Conservation (phyloP, 2,888 invertebrate genomes). For the Hypercompe scribonia region DNA sequence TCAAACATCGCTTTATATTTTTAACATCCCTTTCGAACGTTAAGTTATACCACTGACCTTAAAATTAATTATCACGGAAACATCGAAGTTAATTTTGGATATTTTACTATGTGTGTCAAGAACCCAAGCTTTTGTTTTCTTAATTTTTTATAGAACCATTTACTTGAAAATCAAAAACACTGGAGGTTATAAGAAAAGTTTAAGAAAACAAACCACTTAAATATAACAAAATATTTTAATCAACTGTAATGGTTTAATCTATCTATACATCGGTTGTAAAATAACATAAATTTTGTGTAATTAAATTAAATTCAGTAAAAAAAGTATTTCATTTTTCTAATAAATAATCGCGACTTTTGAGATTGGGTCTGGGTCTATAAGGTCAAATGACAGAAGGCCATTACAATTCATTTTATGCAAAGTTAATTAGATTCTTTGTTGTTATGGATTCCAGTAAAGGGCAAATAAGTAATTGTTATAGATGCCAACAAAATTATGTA, state of each 20-base stretch:
- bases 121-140: slow-evolving; percentile 12
- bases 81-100: slow-evolving; percentile 25
- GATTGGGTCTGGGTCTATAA: not conserved
- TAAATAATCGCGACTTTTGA: not conserved
- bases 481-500: too few relatives aligned
- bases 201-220: too few relatives aligned
- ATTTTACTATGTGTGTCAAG: slow-evolving; percentile 27
- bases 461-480: not conserved
- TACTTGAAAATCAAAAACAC: not conserved
- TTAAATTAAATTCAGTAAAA: too few relatives aligned
- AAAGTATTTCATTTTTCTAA: too few relatives aligned
- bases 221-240: too few relatives aligned
- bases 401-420: not conserved
- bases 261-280: too few relatives aligned
- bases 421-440: slow-evolving; percentile 1
- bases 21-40: slow-evolving; percentile 3
- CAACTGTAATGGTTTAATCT: too few relatives aligned
- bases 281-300: too few relatives aligned
- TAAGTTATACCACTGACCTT: slow-evolving; percentile 3
- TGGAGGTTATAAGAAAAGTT: too few relatives aligned
- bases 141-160: not conserved
- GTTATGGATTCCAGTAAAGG: not conserved
- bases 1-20: slow-evolving; percentile 21
- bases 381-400: not conserved
- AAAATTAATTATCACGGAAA: not conserved